These are phyloP conservation scores for Alcedo quadribrachys DNA, from an alignment of 2,797 vertebrate genomes.

Conservation along the genomic window DNA sequence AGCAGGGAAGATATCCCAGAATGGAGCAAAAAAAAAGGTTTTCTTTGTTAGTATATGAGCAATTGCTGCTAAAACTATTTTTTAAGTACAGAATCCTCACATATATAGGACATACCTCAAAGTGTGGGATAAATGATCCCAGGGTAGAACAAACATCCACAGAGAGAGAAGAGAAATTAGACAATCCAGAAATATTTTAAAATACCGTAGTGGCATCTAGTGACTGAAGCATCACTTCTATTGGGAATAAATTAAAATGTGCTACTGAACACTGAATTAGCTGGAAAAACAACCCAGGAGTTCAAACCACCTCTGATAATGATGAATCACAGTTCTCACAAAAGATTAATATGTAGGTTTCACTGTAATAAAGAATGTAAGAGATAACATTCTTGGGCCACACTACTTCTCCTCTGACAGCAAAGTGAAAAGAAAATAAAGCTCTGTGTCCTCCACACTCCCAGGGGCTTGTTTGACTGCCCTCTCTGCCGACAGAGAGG, in stretches of 20 bases:
- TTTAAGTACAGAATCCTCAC: slow-evolving; percentile 21
- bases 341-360: slow-evolving; percentile 33
- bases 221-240: slow-evolving; percentile 47
- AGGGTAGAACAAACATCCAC: slow-evolving; percentile 17
- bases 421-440: not conserved
- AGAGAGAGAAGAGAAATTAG: slow-evolving; percentile 6
- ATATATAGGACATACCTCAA: slow-evolving; percentile 20
- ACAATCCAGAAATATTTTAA: slow-evolving; percentile 42
- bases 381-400: slow-evolving; percentile 27
- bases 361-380: slow-evolving; percentile 28
- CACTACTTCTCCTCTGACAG: slow-evolving; percentile 6
- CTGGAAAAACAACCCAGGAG: slow-evolving; percentile 24
- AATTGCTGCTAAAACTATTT: slow-evolving; percentile 32
- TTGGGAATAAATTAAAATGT: slow-evolving; percentile 31
- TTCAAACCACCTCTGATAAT: slow-evolving; percentile 49
- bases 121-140: slow-evolving; percentile 1
- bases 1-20: not conserved
- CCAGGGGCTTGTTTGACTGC: slow-evolving; percentile 37
- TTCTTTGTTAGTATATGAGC: slow-evolving; percentile 23
- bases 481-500: not conserved
- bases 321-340: slow-evolving; percentile 36
- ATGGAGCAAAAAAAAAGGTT: not conserved
- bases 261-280: not conserved
- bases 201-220: slow-evolving; percentile 45
- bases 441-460: not conserved